A percentile compares a stretch with the other conserved stretches of the same genome.
phyloP scores from a whole-genome alignment of 2,888 invertebrate species.

The Lucinisca nassula region DNA sequence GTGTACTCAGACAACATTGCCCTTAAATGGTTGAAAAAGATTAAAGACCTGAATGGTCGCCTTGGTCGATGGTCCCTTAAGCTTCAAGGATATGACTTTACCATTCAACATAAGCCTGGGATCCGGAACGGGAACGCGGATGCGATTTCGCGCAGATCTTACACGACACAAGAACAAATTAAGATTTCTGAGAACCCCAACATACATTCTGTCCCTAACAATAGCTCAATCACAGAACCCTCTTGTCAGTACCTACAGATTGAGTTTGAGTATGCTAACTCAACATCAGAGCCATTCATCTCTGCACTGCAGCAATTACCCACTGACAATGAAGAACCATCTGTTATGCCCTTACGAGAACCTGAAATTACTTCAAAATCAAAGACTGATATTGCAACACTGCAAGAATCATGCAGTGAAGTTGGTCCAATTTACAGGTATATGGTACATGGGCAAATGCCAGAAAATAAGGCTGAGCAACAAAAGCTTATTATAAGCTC shows the following conservation, averaged over 20 bases:
- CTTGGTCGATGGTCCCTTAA: conserved; percentile 50
- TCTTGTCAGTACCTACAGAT: background rate
- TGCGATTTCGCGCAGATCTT: conserved; percentile 44
- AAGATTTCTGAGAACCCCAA: background rate
- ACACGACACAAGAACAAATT: background rate
- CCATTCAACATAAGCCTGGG: conserved; percentile 47
- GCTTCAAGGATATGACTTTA: conserved; percentile 48
- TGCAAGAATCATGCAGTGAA: conserved; percentile 40
- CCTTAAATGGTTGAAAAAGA: conserved; percentile 40
- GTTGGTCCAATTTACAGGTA: conserved; percentile 6
- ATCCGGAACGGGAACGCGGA: conserved; percentile 42
- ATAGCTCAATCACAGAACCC: background rate
- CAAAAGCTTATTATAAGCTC: background rate
- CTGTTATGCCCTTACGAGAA: background rate
- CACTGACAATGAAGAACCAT: conserved; percentile 13
- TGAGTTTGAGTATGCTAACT: background rate
- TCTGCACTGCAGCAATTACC: conserved; percentile 17
- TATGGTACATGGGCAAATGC: conserved; percentile 22
- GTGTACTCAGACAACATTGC: conserved; percentile 62
- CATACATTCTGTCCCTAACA: background rate
- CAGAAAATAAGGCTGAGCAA: background rate
- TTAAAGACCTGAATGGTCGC: conserved; percentile 38
- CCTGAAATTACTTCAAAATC: background rate
- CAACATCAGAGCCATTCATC: background rate
- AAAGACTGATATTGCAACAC: background rate